Evolutionary conservation across 37 sponge, comb jelly and placozoan species (phyloP), one percentile per base, ranked within the genome.

Genomic region (Petrosia ficiformis): DNA sequence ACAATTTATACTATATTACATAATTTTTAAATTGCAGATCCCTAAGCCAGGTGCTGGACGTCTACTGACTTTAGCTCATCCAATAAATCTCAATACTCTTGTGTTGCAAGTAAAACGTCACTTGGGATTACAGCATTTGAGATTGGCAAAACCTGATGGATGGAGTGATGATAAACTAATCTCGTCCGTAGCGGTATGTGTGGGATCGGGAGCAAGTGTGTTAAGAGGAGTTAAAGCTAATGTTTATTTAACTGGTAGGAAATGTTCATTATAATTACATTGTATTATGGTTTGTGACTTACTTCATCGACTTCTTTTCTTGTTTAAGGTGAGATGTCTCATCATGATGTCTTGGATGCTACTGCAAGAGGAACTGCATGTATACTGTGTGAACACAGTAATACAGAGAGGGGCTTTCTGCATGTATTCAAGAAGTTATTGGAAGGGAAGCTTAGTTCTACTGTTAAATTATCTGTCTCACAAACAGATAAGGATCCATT

Each of bases 341-440:
- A 97, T 69, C 98, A 97, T 65, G 88, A 88, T 4, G 88, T 97
- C 26, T 72, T 97, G 80, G 98, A 83, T 37, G 98, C 93, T 22
- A 77, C 76, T 16, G 71, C 92, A 0, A 42, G 42, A 42, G 98
- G 98, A 22, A 72, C 70, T 0, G 73, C 67, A 52, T 95, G 94
- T 25, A 66, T 97, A 19, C 88, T 94, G 14, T 89, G 93, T 79
- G 98, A 94, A 33, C 98, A 97, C 78, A 88, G 81, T 77, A 91
- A 97, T 80, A 97, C 95, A 29, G 98, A 97, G 70, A 74, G 98
- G 28, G 98, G 98, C 10, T 97, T 71, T 68, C 84, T 97, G 35
- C 44, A 77, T 21, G 58, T 71, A 21, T 83, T 87, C 65, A 82
- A 79, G 26, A 68, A 59, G 26, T 71, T 41, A 38, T 44, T 86